Evolutionary conservation across 1,140 invertebrate genomes (phyloP).

Genomic region (Planococcus citri): DNA sequence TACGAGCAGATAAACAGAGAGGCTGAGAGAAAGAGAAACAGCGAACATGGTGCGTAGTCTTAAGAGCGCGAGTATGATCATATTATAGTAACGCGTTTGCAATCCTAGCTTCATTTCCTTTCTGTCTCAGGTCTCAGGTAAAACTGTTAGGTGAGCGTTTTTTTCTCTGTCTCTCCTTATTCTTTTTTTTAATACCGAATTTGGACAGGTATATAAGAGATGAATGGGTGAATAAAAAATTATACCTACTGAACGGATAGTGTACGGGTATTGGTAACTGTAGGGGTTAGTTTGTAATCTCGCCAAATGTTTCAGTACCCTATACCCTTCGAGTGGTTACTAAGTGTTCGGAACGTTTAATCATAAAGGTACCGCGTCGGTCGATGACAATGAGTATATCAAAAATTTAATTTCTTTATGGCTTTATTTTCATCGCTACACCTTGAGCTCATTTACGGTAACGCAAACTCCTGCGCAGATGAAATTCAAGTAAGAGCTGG

Average conservation of each 20-base stretch:
- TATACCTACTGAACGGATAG: background rate
- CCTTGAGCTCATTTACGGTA: too few relatives aligned
- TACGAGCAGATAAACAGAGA: too few relatives aligned
- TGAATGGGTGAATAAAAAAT: slow-evolving; percentile 13
- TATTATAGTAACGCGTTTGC: slow-evolving; percentile 11
- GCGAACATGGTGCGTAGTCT: too few relatives aligned
- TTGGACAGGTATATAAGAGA: slow-evolving; percentile 8
- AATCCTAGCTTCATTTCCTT: slow-evolving; percentile 20
- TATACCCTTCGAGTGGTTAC: background rate
- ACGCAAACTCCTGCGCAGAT: too few relatives aligned
- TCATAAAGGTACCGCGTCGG: background rate
- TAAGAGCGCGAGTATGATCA: slow-evolving; percentile 9
- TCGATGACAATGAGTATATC: background rate
- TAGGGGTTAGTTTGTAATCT: slow-evolving; percentile 12
- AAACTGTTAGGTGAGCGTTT: background rate
- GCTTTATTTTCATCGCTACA: background rate
- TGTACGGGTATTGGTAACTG: background rate
- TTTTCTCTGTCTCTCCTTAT: background rate
- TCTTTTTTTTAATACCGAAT: background rate
- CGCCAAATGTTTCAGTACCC: slow-evolving; percentile 15
- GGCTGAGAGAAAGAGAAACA: too few relatives aligned
- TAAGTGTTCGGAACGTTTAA: slow-evolving; percentile 6
- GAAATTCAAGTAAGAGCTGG: too few relatives aligned
- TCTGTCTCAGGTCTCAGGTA: background rate
- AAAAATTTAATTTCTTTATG: background rate